Percentiles rank a stretch among this genome's conserved stretches.
phyloP scores from a whole-genome alignment of 64 coral and sea anemone genomes.

The Actinia tenebrosa region DNA sequence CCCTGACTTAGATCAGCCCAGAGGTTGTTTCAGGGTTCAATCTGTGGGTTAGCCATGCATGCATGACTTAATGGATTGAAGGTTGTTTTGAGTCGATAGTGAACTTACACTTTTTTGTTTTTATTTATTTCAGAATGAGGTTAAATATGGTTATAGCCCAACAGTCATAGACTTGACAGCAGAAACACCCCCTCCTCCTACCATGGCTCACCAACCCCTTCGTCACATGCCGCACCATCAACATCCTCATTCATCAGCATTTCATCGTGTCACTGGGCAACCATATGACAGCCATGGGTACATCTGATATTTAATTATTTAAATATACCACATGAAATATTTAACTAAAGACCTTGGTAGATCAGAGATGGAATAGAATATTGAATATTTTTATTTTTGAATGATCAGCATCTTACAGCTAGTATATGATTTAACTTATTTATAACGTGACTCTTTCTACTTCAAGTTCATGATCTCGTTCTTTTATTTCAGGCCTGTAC shows the following conservation, averaged over 20 bases:
- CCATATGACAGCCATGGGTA: constrained; percentile 73
- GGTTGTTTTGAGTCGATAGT: background rate
- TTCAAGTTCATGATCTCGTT: too few species aligned
- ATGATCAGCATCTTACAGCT: background rate
- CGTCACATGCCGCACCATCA: constrained; percentile 73
- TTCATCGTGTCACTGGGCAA: constrained; percentile 78
- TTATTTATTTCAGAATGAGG: constrained; percentile 59
- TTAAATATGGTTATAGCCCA: constrained; percentile 57
- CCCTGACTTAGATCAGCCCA: too few species aligned
- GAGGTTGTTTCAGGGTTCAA: too few species aligned
- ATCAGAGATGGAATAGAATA: too few species aligned
- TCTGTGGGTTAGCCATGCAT: too few species aligned
- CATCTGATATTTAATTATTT: background rate
- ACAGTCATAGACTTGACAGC: constrained; percentile 82
- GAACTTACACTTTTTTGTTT: background rate
- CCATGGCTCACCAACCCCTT: constrained; percentile 81
- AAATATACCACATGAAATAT: background rate
- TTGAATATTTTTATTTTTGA: too few species aligned
- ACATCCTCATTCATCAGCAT: constrained; percentile 71
- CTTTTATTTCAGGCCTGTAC: constrained; percentile 43
- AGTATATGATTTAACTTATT: background rate
- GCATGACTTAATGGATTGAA: too few species aligned
- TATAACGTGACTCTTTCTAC: background rate
- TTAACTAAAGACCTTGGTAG: too few species aligned
- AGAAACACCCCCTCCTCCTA: constrained; percentile 44